These are phyloP conservation scores for Platyscapa corneri DNA, from an alignment of 1,140 invertebrate genomes.

Conservation along the genomic window DNA sequence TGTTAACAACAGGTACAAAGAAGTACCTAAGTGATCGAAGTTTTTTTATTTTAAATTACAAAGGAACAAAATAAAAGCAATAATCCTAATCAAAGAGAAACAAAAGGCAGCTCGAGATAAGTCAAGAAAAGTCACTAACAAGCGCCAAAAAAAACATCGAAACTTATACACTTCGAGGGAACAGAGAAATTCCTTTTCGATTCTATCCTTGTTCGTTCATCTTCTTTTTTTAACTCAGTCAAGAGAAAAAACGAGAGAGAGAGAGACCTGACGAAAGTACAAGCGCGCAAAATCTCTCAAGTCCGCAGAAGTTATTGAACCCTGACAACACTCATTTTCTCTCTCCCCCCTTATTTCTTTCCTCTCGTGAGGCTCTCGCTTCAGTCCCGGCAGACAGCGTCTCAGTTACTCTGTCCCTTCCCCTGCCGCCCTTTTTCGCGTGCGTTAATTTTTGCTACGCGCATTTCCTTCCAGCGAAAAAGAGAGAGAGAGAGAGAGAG, in stretches of 20 bases:
- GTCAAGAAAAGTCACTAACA: neutral
- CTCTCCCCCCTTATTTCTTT: conserved; percentile 19
- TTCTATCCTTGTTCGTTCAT: conserved; percentile 8
- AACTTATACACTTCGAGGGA: neutral
- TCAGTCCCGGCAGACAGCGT: conserved; percentile 18
- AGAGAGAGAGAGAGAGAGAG: conserved; percentile 7
- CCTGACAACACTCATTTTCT: conserved; percentile 46
- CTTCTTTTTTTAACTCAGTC: neutral
- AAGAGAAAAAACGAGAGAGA: neutral
- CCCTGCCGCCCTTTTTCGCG: neutral
- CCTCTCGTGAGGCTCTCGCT: conserved; percentile 3
- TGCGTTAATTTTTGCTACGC: conserved; percentile 44
- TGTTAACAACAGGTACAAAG: neutral
- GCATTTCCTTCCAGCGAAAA: neutral
- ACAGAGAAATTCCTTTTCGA: conserved; percentile 17
- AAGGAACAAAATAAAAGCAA: neutral
- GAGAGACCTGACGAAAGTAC: neutral
- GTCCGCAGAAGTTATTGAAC: conserved; percentile 47
- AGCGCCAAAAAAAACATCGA: neutral
- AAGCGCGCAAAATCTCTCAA: conserved; percentile 43
- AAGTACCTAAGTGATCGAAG: neutral
- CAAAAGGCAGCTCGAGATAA: neutral
- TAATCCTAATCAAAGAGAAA: neutral
- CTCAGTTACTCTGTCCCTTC: neutral
- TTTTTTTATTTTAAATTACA: neutral